Percentiles rank a stretch among this genome's conserved stretches.
Evolutionary conservation across 2,797 vertebrate species (phyloP).

Genomic region (Poecile montanus): DNA sequence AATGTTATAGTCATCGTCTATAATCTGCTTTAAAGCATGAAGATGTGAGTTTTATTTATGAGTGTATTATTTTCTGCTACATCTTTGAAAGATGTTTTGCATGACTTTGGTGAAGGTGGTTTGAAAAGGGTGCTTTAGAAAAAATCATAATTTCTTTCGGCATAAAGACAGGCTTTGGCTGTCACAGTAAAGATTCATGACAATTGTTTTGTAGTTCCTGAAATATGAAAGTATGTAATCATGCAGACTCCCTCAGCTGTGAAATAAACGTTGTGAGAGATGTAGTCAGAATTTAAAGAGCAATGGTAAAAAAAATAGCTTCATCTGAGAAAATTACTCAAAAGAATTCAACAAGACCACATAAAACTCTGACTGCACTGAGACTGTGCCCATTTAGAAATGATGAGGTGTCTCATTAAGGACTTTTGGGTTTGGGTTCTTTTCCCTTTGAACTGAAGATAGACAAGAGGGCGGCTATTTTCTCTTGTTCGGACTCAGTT

Average conservation of each 20-base stretch:
- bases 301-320: slow-evolving; percentile 39
- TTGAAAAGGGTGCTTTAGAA: background rate
- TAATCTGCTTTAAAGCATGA: background rate
- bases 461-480: no score
- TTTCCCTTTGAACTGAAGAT: no score
- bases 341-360: background rate
- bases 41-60: background rate
- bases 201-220: background rate
- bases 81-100: background rate
- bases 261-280: background rate
- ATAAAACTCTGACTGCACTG: background rate
- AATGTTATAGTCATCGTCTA: background rate
- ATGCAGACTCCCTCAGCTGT: background rate
- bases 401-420: background rate
- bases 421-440: no score
- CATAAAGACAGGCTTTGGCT: background rate
- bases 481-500: no score
- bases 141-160: background rate
- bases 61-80: background rate
- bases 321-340: slow-evolving; percentile 15
- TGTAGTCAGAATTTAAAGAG: slow-evolving; percentile 25
- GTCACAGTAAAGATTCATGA: background rate
- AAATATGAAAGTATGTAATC: background rate
- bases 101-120: background rate
- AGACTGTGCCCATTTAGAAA: background rate